These are phyloP conservation scores for Sebastes diploproa DNA, from an alignment of 2,797 vertebrate species.

Conservation along the genomic window DNA sequence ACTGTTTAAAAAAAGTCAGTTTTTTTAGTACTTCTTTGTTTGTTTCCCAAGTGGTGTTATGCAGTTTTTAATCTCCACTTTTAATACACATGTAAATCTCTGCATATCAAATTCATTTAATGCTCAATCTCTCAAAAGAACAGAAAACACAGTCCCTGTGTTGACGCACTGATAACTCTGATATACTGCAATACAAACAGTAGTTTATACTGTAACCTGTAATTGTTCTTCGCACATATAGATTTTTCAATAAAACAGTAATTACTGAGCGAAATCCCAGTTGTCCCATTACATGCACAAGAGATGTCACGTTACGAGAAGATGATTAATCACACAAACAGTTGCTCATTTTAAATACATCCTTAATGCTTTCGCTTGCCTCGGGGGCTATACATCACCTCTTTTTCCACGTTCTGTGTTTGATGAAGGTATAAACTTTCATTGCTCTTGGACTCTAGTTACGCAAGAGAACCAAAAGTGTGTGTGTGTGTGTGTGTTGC, in stretches of 20 bases:
- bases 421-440: conserved; percentile 47
- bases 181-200: conserved; percentile 26
- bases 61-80: conserved; percentile 20
- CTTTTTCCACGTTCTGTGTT: conserved; percentile 24
- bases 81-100: neutral
- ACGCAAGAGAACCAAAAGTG: conserved; percentile 6
- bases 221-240: conserved; percentile 64
- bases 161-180: conserved; percentile 31
- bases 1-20: neutral
- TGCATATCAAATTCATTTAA: conserved; percentile 20
- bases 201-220: conserved; percentile 41
- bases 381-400: conserved; percentile 35
- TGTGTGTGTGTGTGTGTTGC: conserved; percentile 2
- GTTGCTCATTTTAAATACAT: conserved; percentile 61
- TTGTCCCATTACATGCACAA: conserved; percentile 58
- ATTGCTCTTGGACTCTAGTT: conserved; percentile 26
- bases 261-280: conserved; percentile 71
- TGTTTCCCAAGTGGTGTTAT: neutral
- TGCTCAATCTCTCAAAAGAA: conserved; percentile 34
- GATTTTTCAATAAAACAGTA: conserved; percentile 77
- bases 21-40: neutral
- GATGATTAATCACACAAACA: conserved; percentile 73
- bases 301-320: conserved; percentile 49
- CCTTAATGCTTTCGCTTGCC: conserved; percentile 47
- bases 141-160: conserved; percentile 6